A percentile compares a stretch with the other conserved stretches of the same genome.
Conservation (phyloP, 2,888 invertebrate genomes). For the Fissipunctia ypsillon region DNA sequence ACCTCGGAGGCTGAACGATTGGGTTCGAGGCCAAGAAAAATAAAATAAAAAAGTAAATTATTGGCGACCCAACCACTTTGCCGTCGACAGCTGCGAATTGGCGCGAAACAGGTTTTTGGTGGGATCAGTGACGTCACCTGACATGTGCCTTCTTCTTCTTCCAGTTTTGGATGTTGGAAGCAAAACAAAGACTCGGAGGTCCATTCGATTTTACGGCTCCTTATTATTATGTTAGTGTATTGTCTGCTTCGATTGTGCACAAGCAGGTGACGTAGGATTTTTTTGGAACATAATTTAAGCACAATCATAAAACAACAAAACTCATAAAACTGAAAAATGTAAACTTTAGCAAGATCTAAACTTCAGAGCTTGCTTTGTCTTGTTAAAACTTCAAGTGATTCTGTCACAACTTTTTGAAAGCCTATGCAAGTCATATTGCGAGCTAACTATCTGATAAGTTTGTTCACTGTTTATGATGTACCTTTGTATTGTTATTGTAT, state of each 20-base stretch:
- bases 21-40: slow-evolving; percentile 74
- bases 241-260: slow-evolving; percentile 59
- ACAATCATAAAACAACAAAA: slow-evolving; percentile 12
- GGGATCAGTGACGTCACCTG: slow-evolving; percentile 86
- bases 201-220: slow-evolving; percentile 81
- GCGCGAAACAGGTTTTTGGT: slow-evolving; percentile 88
- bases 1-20: slow-evolving; percentile 80
- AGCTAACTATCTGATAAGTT: background rate
- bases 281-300: slow-evolving; percentile 3
- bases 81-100: slow-evolving; percentile 89
- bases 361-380: slow-evolving; percentile 10
- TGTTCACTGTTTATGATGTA: background rate
- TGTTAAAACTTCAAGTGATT: slow-evolving; percentile 10
- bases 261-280: slow-evolving; percentile 64
- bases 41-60: slow-evolving; percentile 80
- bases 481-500: slow-evolving; percentile 11
- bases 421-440: background rate
- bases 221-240: slow-evolving; percentile 72
- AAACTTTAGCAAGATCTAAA: slow-evolving; percentile 5
- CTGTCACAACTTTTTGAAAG: slow-evolving; percentile 3
- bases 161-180: slow-evolving; percentile 76
- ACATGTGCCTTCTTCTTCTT: slow-evolving; percentile 84
- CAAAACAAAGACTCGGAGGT: slow-evolving; percentile 76
- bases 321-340: slow-evolving; percentile 18
- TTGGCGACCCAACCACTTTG: slow-evolving; percentile 80